Percentiles rank a stretch among this genome's conserved stretches.
Evolutionary conservation across 1,140 invertebrate species (phyloP).

Genomic region (Heliconius hermathena): DNA sequence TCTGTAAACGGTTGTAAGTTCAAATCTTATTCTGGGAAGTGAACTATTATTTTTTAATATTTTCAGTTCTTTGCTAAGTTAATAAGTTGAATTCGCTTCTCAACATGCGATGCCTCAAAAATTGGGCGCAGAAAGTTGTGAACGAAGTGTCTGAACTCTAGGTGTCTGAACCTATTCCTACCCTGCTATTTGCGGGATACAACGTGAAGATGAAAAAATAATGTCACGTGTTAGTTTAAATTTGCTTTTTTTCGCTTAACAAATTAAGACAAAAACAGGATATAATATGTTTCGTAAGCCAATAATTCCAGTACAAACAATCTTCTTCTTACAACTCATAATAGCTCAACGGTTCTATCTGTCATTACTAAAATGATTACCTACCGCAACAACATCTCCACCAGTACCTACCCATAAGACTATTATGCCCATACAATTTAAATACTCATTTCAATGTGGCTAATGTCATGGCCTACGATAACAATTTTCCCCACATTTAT

Average conservation of each 20-base stretch:
- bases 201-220: no score
- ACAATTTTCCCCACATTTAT: conserved; percentile 30
- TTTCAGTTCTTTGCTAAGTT: no score
- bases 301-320: not conserved
- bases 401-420: not conserved
- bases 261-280: not conserved
- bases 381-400: not conserved
- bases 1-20: no score
- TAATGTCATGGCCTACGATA: conserved; percentile 35
- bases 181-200: no score
- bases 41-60: no score
- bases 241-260: not conserved
- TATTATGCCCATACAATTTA: conserved; percentile 19
- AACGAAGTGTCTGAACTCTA: no score
- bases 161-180: no score
- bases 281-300: not conserved
- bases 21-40: no score
- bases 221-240: not conserved
- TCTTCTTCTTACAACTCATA: not conserved
- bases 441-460: conserved; percentile 19
- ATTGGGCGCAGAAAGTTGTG: no score
- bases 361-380: not conserved
- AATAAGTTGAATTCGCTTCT: no score
- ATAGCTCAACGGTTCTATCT: not conserved
- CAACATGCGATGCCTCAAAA: no score